Base-by-base conservation (phyloP, 2,113 vertebrate genomes). In the Leptosomus discolor region DNA sequence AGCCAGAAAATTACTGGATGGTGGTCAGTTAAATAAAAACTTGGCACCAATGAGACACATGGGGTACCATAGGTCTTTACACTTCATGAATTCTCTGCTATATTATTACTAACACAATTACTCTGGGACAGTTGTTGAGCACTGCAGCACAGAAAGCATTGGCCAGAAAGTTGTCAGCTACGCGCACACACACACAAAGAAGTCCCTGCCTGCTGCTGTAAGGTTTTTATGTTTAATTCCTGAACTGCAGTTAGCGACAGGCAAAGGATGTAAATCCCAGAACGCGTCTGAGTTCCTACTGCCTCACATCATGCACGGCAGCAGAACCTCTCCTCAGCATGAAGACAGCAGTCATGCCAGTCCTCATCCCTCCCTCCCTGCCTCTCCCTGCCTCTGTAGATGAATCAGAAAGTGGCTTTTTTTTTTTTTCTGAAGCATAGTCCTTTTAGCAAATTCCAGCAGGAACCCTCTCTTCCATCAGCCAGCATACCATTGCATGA, bases 1-100 rank as follows among this genome's bases (percentile, higher is more conserved):
- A 92, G 86, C 91, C 94, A 97, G 60, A 96, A 86, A 84, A 77
- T 86, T 71, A 91, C 68, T 97, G 88, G 94, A 92, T 36, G 26
- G 23, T 85, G 37, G 61, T 95, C 95, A 97, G 68, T 82, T 85
- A 95, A 92, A 92, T 85, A 50, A 92, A 94, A 93, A 83, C 41
- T 82, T 95, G 92, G 81, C 90, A 93, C 37, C 57, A 58, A 13
- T 37, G 41, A 70, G 84, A 81, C 71, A 91, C 34, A 58, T 2
- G 16, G 63, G 73, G 68, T 74, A 78, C 45, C 36, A 58, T 1
- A 82, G 36, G 43, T 70, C 75, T 95, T 96, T 88, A 92, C 85
- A 92, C 84, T 86, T 94, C 71, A 93, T 73, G 29, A 95, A 84
- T 85, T 92, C 79, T 90, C 51, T 88, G 56, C 79, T 91, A 67